Evolutionary conservation across 2,888 invertebrate species (phyloP).

Genomic region (Galeopsomyia nigrocyanea): DNA sequence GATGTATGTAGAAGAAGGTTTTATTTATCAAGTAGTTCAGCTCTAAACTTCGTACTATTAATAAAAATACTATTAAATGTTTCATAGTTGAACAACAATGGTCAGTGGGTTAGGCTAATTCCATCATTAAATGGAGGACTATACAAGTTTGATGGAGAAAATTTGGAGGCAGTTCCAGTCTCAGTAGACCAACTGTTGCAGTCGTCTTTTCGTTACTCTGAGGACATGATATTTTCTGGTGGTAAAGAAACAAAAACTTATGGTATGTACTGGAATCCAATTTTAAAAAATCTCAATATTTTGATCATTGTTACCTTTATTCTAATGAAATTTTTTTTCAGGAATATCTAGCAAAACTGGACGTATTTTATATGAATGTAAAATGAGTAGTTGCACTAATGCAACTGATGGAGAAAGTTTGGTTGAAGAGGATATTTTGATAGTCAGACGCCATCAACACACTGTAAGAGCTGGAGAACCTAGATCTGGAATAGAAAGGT

Average conservation of each 20-base stretch:
- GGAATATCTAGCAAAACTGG: constrained; percentile 81
- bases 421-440: constrained; percentile 74
- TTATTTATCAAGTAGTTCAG: constrained; percentile 10
- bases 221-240: constrained; percentile 88
- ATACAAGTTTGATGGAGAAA: constrained; percentile 92
- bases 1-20: constrained; percentile 73
- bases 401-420: constrained; percentile 73
- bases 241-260: constrained; percentile 89
- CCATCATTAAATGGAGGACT: constrained; percentile 93
- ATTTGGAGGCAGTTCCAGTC: constrained; percentile 88
- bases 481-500: constrained; percentile 87
- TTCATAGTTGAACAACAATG: constrained; percentile 81
- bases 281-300: constrained; percentile 3
- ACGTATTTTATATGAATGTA: constrained; percentile 83
- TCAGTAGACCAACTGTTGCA: constrained; percentile 88
- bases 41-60: constrained; percentile 8
- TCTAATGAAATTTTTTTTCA: constrained; percentile 37
- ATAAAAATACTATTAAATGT: neutral
- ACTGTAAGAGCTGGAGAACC: constrained; percentile 93
- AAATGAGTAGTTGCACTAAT: constrained; percentile 80
- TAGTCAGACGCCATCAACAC: constrained; percentile 86
- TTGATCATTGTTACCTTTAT: constrained; percentile 2
- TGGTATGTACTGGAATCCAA: constrained; percentile 69
- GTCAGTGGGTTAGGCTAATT: constrained; percentile 89
- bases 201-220: constrained; percentile 88